phyloP scores from a whole-genome alignment of 1,140 invertebrate species.

The Ceratoteleas bidentatus region DNA sequence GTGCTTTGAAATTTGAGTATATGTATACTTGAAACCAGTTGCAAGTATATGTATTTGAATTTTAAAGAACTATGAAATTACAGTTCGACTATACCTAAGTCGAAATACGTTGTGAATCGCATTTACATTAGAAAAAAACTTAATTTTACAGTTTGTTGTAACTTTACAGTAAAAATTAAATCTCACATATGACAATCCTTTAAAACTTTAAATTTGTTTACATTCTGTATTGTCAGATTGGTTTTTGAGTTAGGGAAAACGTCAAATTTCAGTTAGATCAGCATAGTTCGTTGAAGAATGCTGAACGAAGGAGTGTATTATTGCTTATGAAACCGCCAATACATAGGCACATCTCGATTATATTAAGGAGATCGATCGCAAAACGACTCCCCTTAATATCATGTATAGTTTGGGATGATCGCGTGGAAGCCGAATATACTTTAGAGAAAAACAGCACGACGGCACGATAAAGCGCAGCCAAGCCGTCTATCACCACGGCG shows the following conservation, averaged over 20 bases:
- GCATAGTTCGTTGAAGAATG: conserved; percentile 29
- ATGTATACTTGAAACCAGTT: too few species aligned
- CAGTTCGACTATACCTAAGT: too few species aligned
- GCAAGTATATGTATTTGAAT: background rate
- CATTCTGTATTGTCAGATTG: too few species aligned
- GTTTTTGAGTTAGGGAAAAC: background rate
- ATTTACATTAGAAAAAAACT: too few species aligned
- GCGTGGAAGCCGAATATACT: conserved; percentile 53
- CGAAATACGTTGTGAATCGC: too few species aligned
- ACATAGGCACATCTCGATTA: conserved; percentile 54
- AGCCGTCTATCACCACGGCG: conserved; percentile 52
- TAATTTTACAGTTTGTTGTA: too few species aligned
- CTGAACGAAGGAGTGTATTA: conserved; percentile 16
- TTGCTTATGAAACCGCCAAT: conserved; percentile 47
- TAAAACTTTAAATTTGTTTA: too few species aligned
- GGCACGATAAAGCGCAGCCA: conserved; percentile 59
- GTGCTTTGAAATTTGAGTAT: too few species aligned
- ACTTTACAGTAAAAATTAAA: background rate
- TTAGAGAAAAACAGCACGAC: conserved; percentile 53
- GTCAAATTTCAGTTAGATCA: conserved; percentile 2
- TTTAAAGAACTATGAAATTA: too few species aligned
- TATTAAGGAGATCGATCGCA: conserved; percentile 48
- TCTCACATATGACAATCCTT: too few species aligned
- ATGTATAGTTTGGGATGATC: conserved; percentile 56
- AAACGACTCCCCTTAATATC: conserved; percentile 59